Evolutionary conservation across 2,888 invertebrate genomes (phyloP), one percentile per base, ranked within the genome.

Genomic region (Hedychridium roseum): DNA sequence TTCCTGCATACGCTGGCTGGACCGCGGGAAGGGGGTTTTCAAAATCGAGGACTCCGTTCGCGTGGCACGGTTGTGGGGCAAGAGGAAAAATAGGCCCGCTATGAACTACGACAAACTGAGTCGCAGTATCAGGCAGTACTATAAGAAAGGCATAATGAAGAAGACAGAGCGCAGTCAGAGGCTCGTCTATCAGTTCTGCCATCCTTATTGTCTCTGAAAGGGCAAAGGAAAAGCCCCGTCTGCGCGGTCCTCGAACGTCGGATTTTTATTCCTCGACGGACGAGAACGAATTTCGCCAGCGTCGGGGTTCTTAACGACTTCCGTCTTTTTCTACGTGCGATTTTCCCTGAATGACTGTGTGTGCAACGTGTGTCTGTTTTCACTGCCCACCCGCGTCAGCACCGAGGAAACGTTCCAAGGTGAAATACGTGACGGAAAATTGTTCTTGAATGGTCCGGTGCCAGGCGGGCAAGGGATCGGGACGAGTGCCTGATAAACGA

Each of bases 61-160:
- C 64, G 97, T 99, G 41, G 98, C 99, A n/a, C 86, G 92, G 65
- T 86, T 97, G 43, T 99, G 99, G 99, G 99, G 99, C 53, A 91
- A 93, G 71, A 86, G 98, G 60, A 99, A 99, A 82, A 98, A 99
- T 82, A 86, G 98, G 6, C 97, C 97, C 0, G 97, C 97, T 18
- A 99, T 99, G 98, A 99, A 99, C 84, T 99, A 99, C 82, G 99
- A 99, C 83, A 99, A 99, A 80, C 83, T 99, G 37, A 97, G 96
- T 58, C 87, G 99, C 45, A 97, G 97, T 65, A 96, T 99, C 75
- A 84, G 99, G 40, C 98, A 99, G 80, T 97, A 97, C 82, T 99
- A 99, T 86, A 97, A 98, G 82, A 99, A 98, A 81, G 97, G 97
- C 45, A 97, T 98, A 79, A 96, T 97, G 94, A 97, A 97, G 86